Evolutionary conservation across 1,140 invertebrate genomes (phyloP).

Genomic region (Drosophila azteca): DNA sequence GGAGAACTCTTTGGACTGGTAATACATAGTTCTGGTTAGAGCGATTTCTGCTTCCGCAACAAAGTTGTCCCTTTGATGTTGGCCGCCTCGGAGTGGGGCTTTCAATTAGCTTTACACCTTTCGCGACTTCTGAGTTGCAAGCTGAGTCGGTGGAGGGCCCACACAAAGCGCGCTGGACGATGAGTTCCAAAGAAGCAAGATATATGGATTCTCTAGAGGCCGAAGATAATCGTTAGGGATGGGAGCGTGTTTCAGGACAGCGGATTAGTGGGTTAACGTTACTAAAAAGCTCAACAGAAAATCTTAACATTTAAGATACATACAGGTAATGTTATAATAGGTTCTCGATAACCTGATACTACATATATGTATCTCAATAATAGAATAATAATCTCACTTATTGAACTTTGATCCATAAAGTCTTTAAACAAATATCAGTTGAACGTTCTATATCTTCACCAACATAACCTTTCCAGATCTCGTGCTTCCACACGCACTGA

Average conservation of each 20-base stretch:
- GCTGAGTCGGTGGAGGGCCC: slow-evolving; percentile 27
- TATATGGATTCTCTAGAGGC: slow-evolving; percentile 2
- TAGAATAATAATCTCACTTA: no score
- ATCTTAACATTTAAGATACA: no score
- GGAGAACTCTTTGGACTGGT: not conserved
- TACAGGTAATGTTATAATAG: no score
- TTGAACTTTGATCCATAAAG: no score
- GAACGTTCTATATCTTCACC: no score
- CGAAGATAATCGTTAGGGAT: slow-evolving; percentile 10
- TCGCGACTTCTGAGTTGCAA: slow-evolving; percentile 38
- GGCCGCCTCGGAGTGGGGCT: slow-evolving; percentile 39
- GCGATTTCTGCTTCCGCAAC: slow-evolving; percentile 46
- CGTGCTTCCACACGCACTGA: slow-evolving; percentile 9
- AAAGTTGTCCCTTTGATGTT: slow-evolving; percentile 73
- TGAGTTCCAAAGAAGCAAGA: slow-evolving; percentile 65
- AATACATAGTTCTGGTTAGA: slow-evolving; percentile 27
- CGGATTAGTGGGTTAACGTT: not conserved
- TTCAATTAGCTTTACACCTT: slow-evolving; percentile 71
- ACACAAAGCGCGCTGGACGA: slow-evolving; percentile 41
- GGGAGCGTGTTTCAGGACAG: slow-evolving; percentile 2
- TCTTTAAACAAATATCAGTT: no score
- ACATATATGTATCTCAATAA: no score
- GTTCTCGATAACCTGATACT: no score
- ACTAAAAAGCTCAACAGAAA: no score
- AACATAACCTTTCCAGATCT: not conserved